Conservation (phyloP, 2,113 vertebrate genomes). For the Centrocercus urophasianus region DNA sequence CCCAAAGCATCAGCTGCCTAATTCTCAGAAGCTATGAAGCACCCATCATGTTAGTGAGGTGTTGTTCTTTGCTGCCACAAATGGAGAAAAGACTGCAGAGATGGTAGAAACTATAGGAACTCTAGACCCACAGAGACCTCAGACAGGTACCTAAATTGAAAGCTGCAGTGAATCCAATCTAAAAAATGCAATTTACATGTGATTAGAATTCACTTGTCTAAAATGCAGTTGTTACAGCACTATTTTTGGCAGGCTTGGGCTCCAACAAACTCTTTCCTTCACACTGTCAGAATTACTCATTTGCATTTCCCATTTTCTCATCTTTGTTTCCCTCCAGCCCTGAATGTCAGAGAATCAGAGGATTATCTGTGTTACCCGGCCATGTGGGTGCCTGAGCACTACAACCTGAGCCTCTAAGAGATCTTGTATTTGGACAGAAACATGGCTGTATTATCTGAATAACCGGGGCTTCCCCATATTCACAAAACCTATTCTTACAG, state of each 20-base stretch:
- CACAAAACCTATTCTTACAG: slow-evolving; percentile 45
- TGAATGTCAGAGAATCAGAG: slow-evolving; percentile 34
- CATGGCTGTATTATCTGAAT: not conserved
- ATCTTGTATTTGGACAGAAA: not conserved
- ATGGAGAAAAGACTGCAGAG: not conserved
- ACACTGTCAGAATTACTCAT: not conserved
- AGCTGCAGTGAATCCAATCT: not conserved
- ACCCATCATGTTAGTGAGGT: not conserved
- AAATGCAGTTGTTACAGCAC: slow-evolving; percentile 29
- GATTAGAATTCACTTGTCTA: slow-evolving; percentile 13
- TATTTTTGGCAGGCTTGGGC: slow-evolving; percentile 5
- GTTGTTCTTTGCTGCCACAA: not conserved
- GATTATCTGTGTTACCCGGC: not conserved
- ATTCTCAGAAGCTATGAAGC: not conserved
- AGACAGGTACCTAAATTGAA: not conserved
- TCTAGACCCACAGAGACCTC: not conserved
- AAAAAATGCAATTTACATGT: not conserved
- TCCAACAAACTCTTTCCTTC: slow-evolving; percentile 1
- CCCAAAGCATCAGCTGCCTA: not conserved
- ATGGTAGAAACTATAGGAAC: not conserved
- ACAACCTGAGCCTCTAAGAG: not conserved
- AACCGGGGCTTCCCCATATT: slow-evolving; percentile 23
- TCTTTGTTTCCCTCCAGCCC: slow-evolving; percentile 22
- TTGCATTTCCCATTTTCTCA: slow-evolving; percentile 50
- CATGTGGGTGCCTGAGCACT: not conserved